phyloP scores from a whole-genome alignment of 2,888 invertebrate species.

The Himalopsyche anomala region DNA sequence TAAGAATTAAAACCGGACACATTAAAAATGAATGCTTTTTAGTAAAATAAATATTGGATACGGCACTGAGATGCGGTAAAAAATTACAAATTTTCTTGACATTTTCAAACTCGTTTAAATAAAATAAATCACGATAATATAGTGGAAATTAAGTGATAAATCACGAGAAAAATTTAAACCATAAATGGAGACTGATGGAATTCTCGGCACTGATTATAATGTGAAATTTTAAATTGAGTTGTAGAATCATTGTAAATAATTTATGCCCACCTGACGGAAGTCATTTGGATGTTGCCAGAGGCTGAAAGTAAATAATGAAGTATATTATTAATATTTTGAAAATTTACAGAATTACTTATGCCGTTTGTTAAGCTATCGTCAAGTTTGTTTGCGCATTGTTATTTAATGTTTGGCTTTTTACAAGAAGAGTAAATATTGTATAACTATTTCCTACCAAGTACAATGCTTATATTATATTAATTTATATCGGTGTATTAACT shows the following conservation, averaged over 20 bases:
- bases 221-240: constrained; percentile 26
- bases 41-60: no score
- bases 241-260: constrained; percentile 29
- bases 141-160: neutral
- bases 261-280: constrained; percentile 12
- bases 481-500: no score
- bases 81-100: neutral
- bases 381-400: neutral
- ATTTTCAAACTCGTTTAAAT: neutral
- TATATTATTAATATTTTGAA: neutral
- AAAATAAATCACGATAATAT: neutral
- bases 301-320: neutral
- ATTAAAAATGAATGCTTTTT: no score
- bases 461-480: no score
- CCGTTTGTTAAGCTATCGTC: no score
- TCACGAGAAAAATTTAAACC: neutral
- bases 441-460: neutral
- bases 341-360: neutral
- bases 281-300: constrained; percentile 25
- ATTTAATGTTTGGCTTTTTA: neutral
- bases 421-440: neutral
- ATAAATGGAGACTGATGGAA: neutral
- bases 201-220: constrained; percentile 7
- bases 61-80: no score
- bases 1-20: no score